phyloP scores from a whole-genome alignment of 2,888 invertebrate species.

The Gibbula magus region DNA sequence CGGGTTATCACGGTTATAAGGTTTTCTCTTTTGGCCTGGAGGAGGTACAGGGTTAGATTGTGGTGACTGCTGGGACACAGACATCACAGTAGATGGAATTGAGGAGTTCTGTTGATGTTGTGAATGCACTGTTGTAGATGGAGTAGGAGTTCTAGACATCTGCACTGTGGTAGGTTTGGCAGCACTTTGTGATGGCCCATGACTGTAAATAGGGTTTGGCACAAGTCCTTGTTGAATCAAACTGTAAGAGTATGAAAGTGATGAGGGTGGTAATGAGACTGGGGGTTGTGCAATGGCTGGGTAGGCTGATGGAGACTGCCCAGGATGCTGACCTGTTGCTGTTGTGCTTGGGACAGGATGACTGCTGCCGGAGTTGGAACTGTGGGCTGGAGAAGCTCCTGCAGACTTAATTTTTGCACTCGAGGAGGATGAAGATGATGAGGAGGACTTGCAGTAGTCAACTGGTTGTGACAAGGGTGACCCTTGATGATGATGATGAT shows the following conservation, averaged over 20 bases:
- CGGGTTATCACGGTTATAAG: conserved; percentile 48
- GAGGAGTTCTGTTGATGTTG: conserved; percentile 54
- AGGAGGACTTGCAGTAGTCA: conserved; percentile 58
- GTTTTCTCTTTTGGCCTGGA: conserved; percentile 53
- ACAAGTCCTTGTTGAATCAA: conserved; percentile 75
- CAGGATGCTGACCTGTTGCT: conserved; percentile 22
- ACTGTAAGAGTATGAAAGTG: conserved; percentile 63
- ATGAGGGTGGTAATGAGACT: conserved; percentile 61
- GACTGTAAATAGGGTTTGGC: conserved; percentile 78
- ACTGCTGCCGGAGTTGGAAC: conserved; percentile 28
- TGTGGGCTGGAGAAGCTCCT: conserved; percentile 21
- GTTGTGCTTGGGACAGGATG: conserved; percentile 36
- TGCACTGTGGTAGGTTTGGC: conserved; percentile 27
- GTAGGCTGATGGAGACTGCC: conserved; percentile 28
- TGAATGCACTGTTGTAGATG: conserved; percentile 34
- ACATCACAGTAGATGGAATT: conserved; percentile 57
- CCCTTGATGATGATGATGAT: conserved; percentile 57
- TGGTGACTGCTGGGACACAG: conserved; percentile 42
- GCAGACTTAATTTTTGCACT: conserved; percentile 45
- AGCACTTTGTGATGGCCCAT: conserved; percentile 33
- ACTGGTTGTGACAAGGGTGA: conserved; percentile 66
- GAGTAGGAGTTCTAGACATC: conserved; percentile 49
- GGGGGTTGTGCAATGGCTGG: conserved; percentile 65
- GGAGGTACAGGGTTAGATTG: conserved; percentile 32
- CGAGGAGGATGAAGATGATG: conserved; percentile 16